Evolutionary conservation across 1,140 invertebrate species (phyloP).

Genomic region (Lasaia peninsularis): DNA sequence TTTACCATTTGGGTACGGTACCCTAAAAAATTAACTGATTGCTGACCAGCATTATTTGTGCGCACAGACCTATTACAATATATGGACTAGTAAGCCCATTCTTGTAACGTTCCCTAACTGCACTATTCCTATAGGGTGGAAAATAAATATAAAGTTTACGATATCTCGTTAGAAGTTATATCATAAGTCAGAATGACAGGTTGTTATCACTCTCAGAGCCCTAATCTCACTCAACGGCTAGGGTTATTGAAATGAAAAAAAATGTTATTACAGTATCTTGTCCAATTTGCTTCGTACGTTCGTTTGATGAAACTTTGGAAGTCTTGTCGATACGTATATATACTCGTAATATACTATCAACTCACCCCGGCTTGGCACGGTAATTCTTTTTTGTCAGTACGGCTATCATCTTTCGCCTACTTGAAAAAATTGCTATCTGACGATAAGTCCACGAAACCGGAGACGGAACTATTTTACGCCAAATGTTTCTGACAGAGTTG

Average conservation of each 20-base stretch:
- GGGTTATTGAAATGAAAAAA: conserved; percentile 2
- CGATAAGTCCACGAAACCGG: too few relatives aligned
- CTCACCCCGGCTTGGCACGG: too few relatives aligned
- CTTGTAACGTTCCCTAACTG: not conserved
- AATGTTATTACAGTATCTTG: not conserved
- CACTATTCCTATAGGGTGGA: conserved; percentile 28
- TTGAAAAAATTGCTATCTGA: too few relatives aligned
- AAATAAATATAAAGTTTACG: conserved; percentile 64
- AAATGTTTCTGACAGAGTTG: too few relatives aligned
- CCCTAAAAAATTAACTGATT: too few relatives aligned
- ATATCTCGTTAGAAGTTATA: conserved; percentile 61
- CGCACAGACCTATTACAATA: not conserved
- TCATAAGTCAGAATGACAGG: conserved; percentile 59
- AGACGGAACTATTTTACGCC: too few relatives aligned
- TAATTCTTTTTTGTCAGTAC: too few relatives aligned
- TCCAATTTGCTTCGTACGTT: not conserved
- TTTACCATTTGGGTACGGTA: too few relatives aligned
- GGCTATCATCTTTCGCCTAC: too few relatives aligned
- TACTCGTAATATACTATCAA: too few relatives aligned
- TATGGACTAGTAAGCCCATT: not conserved
- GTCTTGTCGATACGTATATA: not conserved
- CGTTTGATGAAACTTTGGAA: not conserved
- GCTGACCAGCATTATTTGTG: too few relatives aligned
- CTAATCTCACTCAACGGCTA: conserved; percentile 40
- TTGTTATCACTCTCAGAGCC: conserved; percentile 49